Conservation (phyloP, 1,140 invertebrate genomes). For the Micrasema longulum region DNA sequence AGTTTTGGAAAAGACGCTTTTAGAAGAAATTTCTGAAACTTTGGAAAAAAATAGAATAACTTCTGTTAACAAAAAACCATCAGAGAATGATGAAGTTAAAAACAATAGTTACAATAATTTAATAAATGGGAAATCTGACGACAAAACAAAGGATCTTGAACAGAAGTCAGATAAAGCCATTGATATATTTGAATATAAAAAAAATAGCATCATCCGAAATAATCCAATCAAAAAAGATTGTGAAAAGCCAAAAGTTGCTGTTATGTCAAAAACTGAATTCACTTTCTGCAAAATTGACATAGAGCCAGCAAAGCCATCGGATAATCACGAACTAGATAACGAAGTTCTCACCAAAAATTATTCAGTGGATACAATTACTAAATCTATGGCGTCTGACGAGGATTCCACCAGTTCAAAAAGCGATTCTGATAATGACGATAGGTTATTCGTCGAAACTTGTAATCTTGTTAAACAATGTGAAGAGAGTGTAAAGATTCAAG, state of each 20-base stretch:
- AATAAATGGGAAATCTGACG: conserved; percentile 47
- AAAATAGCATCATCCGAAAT: conserved; percentile 69
- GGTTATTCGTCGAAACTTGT: conserved; percentile 64
- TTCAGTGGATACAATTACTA: conserved; percentile 61
- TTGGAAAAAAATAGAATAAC: conserved; percentile 68
- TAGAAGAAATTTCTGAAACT: conserved; percentile 78
- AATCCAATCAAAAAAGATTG: conserved; percentile 71
- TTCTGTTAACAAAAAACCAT: conserved; percentile 58
- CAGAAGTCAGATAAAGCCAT: conserved; percentile 57
- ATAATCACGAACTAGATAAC: conserved; percentile 46
- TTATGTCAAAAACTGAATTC: conserved; percentile 68
- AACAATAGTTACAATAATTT: conserved; percentile 39
- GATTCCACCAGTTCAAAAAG: conserved; percentile 66
- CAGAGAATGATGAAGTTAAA: conserved; percentile 41
- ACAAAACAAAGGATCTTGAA: conserved; percentile 40
- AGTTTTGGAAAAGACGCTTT: conserved; percentile 73
- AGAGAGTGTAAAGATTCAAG: conserved; percentile 66
- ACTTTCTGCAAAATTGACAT: conserved; percentile 69
- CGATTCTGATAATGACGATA: conserved; percentile 67
- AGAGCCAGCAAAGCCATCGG: conserved; percentile 56
- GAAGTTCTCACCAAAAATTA: conserved; percentile 49
- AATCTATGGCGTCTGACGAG: conserved; percentile 65
- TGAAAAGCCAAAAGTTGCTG: conserved; percentile 71
- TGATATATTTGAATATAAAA: conserved; percentile 66
- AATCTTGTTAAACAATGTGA: conserved; percentile 59